These are phyloP conservation scores for Chromis chromis DNA, from an alignment of 2,797 vertebrate genomes.

Conservation along the genomic window DNA sequence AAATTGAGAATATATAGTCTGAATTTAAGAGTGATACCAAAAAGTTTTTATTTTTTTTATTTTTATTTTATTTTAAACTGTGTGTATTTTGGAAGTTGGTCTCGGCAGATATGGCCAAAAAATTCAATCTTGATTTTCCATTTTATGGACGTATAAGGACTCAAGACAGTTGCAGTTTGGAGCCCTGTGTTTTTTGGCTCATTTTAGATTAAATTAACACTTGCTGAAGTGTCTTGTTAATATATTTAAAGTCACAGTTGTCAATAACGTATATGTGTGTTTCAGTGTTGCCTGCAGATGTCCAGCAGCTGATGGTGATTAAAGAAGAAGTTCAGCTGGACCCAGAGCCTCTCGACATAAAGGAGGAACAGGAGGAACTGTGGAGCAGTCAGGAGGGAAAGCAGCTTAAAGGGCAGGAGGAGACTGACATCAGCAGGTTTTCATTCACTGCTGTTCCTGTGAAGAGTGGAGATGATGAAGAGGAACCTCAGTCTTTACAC, in stretches of 20 bases:
- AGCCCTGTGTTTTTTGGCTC: too few relatives aligned
- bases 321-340: constrained; percentile 16
- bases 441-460: not conserved
- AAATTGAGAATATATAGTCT: too few relatives aligned
- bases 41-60: too few relatives aligned
- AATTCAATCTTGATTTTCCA: too few relatives aligned
- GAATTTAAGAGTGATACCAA: too few relatives aligned
- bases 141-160: too few relatives aligned
- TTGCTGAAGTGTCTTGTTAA: not conserved
- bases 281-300: constrained; percentile 1
- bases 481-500: not conserved
- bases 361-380: constrained; percentile 11
- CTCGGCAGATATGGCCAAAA: too few relatives aligned
- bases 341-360: not conserved
- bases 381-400: not conserved
- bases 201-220: too few relatives aligned
- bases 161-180: too few relatives aligned
- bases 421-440: not conserved
- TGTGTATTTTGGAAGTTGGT: too few relatives aligned
- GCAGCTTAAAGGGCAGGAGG: not conserved
- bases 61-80: too few relatives aligned
- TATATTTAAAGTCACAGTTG: too few relatives aligned
- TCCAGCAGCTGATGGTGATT: not conserved
- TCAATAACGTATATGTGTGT: not conserved
- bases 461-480: constrained; percentile 21